These are phyloP conservation scores for Allygus modestus DNA, from an alignment of 2,888 invertebrate species.

Conservation along the genomic window DNA sequence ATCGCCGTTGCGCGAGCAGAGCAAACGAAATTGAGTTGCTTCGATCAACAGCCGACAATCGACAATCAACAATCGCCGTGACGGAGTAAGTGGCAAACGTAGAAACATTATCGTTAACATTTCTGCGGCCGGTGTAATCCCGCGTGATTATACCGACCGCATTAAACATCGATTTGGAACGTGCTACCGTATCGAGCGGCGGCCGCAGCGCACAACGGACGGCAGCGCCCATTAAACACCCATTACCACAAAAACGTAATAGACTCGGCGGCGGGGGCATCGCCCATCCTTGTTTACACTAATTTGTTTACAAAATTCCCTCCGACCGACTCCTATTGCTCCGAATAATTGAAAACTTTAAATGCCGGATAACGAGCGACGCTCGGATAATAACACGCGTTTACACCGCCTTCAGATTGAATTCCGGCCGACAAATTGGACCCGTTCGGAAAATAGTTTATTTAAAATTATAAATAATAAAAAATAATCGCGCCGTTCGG, in stretches of 20 bases:
- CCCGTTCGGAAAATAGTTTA: constrained; percentile 58
- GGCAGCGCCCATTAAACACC: constrained; percentile 37
- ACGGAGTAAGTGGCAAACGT: constrained; percentile 15
- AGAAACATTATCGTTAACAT: constrained; percentile 56
- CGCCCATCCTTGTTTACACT: constrained; percentile 61
- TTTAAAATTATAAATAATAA: constrained; percentile 63
- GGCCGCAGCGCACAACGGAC: background rate
- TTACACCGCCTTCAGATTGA: constrained; percentile 59
- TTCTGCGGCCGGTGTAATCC: background rate
- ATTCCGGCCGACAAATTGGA: constrained; percentile 61
- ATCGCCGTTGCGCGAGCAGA: background rate
- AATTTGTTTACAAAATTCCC: constrained; percentile 63
- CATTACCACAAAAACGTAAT: constrained; percentile 62
- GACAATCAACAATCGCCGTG: too few species aligned
- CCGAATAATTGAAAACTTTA: constrained; percentile 62
- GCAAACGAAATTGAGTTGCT: constrained; percentile 15
- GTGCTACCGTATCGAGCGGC: constrained; percentile 45
- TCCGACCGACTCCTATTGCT: background rate
- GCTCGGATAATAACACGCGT: constrained; percentile 49
- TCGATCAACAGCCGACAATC: constrained; percentile 4
- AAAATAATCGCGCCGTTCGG: constrained; percentile 58
- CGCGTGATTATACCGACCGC: background rate
- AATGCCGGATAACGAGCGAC: constrained; percentile 47
- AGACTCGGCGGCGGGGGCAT: constrained; percentile 14
- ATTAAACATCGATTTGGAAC: constrained; percentile 37